Conservation (phyloP, 2,797 vertebrate species). For the Morelia viridis region DNA sequence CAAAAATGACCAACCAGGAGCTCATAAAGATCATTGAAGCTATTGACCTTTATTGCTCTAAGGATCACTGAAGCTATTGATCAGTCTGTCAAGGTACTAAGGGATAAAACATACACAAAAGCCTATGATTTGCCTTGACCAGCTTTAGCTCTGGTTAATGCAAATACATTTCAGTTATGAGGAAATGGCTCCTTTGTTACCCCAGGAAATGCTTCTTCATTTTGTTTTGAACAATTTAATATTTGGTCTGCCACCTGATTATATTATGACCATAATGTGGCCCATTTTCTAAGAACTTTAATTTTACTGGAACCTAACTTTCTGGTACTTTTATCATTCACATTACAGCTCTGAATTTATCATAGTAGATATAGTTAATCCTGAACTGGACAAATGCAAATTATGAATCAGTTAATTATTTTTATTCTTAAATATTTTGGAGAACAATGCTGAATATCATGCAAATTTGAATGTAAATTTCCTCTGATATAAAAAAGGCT, state of each 20-base stretch:
- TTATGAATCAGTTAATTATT: neutral
- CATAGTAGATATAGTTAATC: neutral
- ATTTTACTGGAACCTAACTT: neutral
- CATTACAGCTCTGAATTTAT: neutral
- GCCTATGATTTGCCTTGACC: neutral
- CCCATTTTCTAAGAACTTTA: neutral
- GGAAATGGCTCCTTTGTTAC: neutral
- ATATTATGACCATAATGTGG: neutral
- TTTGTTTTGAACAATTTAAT: neutral
- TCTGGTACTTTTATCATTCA: neutral
- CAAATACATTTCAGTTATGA: neutral
- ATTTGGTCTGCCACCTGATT: neutral
- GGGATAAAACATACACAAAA: neutral
- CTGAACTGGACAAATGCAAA: neutral
- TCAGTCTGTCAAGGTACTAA: neutral
- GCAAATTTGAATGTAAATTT: neutral
- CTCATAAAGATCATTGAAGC: neutral
- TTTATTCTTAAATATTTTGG: neutral
- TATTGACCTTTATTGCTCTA: neutral
- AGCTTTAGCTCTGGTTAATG: neutral
- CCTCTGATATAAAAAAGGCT: neutral
- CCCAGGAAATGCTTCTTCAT: neutral
- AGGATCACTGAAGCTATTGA: neutral
- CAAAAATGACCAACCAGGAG: neutral
- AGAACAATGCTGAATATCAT: neutral